Evolutionary conservation across 2,113 vertebrate species (phyloP), one percentile per base, ranked within the genome.

Genomic region (Bufo gargarizans): DNA sequence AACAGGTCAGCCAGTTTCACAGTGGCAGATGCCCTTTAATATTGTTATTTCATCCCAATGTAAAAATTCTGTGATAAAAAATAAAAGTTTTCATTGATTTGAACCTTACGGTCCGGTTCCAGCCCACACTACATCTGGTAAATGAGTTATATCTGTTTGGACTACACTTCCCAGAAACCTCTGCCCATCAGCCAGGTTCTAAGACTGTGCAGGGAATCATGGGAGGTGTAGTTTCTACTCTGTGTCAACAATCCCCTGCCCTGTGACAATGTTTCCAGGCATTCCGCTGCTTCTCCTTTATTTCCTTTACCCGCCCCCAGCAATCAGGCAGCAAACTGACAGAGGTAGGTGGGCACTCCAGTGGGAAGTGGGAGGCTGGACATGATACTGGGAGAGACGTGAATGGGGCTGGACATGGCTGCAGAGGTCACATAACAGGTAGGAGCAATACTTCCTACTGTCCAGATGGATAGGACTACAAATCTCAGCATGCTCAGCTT

Each of bases 401-500:
- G 22, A 22, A 33, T 56, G 50, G 22, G 16, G 22, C 8, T 7
- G 33, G 81, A 1, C 9, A 67, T 49, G 82, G 61, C 63, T 69
- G 59, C 43, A 50, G 59, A 81, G 78, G 79, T 47, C 79, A 82
- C 79, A 74, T 20, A 43, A 14, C 33, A 61, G 58, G 79, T 61
- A 19, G 9, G 43, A 47, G 4, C 22, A 4, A 11, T 3, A 81
- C 47, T n/a, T 17, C 45, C 49, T 17, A 43, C 11, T 17, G 33
- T 33, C 56, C 56, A 13, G 7, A 58, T 76, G 72, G 16, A n/a
- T 9, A 49, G 78, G n/a, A 59, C 78, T 59, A 58, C 55, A 81
- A 58, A 33, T 58, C 49, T n/a, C 78, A 81, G n/a, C n/a, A 81
- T 81, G 53, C n/a, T n/a, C 55, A 47, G 33, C 13, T 47, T 74